A percentile compares a stretch with the other conserved stretches of the same genome.
Evolutionary conservation across 2,888 invertebrate genomes (phyloP).

Genomic region (Brachypterus glaber): DNA sequence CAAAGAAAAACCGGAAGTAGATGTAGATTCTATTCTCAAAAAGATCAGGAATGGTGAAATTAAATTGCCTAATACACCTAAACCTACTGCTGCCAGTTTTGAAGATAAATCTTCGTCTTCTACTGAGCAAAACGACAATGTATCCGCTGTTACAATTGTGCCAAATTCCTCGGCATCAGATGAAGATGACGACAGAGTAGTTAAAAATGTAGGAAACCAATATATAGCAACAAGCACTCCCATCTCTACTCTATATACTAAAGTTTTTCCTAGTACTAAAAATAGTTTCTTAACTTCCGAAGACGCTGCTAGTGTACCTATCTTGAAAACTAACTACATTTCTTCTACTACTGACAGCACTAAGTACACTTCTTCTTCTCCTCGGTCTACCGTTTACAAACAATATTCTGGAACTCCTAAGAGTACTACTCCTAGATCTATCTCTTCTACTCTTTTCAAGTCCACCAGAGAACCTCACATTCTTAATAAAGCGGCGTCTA

Average conservation of each 20-base stretch:
- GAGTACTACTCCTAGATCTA: conserved; percentile 11
- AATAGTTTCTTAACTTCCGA: neutral
- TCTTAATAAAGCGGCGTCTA: conserved; percentile 19
- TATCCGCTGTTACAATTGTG: conserved; percentile 27
- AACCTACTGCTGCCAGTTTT: conserved; percentile 21
- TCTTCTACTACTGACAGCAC: conserved; percentile 12
- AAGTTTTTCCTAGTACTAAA: conserved; percentile 39
- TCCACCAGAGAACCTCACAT: conserved; percentile 24
- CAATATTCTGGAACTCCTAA: conserved; percentile 5
- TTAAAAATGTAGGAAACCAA: conserved; percentile 30
- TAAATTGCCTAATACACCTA: conserved; percentile 57
- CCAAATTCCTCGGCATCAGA: conserved; percentile 34
- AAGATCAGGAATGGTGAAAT: conserved; percentile 75
- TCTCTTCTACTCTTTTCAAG: conserved; percentile 10
- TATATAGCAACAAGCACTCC: conserved; percentile 32
- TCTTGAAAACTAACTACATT: conserved; percentile 14
- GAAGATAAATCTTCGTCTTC: conserved; percentile 19
- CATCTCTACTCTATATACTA: conserved; percentile 35
- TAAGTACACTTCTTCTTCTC: conserved; percentile 4
- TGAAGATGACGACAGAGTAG: conserved; percentile 24
- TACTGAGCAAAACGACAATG: conserved; percentile 20
- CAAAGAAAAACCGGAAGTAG: conserved; percentile 59
- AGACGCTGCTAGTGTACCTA: conserved; percentile 19
- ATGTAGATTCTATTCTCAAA: conserved; percentile 71
- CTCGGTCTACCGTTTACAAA: neutral